These are phyloP conservation scores for Luperina nickerlii DNA, from an alignment of 2,888 invertebrate genomes.

Conservation along the genomic window DNA sequence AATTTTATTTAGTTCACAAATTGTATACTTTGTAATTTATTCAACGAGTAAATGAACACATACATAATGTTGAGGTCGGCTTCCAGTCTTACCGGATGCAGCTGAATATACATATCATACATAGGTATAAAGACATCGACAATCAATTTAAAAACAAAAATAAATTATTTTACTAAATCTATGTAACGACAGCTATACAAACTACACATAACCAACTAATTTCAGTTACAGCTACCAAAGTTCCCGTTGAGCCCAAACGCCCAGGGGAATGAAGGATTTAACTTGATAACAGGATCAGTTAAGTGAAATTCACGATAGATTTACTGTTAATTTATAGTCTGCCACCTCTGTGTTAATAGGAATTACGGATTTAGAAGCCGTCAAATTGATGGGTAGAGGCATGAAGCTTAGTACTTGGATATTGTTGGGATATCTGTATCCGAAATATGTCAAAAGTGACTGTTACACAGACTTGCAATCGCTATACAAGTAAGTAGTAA, in stretches of 20 bases:
- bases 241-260: slow-evolving; percentile 41
- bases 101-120: neutral
- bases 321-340: slow-evolving; percentile 38
- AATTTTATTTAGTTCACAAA: slow-evolving; percentile 26
- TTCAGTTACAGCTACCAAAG: slow-evolving; percentile 37
- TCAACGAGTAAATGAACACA: too few relatives aligned
- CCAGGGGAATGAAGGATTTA: slow-evolving; percentile 47
- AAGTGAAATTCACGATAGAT: slow-evolving; percentile 60
- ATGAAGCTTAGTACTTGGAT: neutral
- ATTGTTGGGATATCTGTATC: neutral
- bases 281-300: slow-evolving; percentile 57
- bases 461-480: neutral
- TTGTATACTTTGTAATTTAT: slow-evolving; percentile 28
- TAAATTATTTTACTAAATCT: neutral
- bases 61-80: too few relatives aligned
- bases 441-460: neutral
- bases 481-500: neutral
- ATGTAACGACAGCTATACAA: neutral
- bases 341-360: slow-evolving; percentile 30
- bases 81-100: neutral
- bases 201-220: slow-evolving; percentile 34
- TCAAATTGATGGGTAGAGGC: neutral
- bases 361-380: slow-evolving; percentile 2
- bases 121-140: too few relatives aligned
- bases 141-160: neutral